Conservation (phyloP, 2,888 invertebrate genomes). For the Calliopum simillimum region DNA sequence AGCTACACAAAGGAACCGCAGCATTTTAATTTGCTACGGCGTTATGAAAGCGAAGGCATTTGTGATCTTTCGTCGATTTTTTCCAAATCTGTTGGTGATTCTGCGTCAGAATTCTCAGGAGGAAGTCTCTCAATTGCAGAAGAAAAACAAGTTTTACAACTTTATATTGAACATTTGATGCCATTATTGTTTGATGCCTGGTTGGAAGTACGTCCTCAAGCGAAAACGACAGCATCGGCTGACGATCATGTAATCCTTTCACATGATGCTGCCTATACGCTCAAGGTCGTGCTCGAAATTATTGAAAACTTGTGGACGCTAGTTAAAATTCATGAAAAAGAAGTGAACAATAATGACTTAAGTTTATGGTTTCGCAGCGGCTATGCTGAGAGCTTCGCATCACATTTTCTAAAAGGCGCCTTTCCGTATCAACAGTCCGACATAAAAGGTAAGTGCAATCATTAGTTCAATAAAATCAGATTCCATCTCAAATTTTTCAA, state of each 20-base stretch:
- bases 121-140: conserved; percentile 48
- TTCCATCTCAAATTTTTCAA: no score
- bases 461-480: background rate
- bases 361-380: conserved; percentile 70
- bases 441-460: conserved; percentile 35
- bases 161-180: conserved; percentile 76
- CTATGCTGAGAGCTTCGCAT: conserved; percentile 70
- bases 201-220: conserved; percentile 79
- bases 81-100: conserved; percentile 65
- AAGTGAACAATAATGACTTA: conserved; percentile 64
- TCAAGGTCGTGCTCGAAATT: conserved; percentile 75
- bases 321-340: conserved; percentile 60
- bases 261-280: conserved; percentile 74
- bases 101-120: conserved; percentile 21
- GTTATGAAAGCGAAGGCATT: conserved; percentile 49
- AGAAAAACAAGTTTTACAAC: conserved; percentile 70
- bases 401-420: conserved; percentile 69
- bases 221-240: conserved; percentile 40
- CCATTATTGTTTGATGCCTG: conserved; percentile 86
- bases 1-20: conserved; percentile 48
- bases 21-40: conserved; percentile 47
- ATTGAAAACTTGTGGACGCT: conserved; percentile 73
- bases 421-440: conserved; percentile 61
- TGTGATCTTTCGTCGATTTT: conserved; percentile 68
- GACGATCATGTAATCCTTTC: conserved; percentile 65